Evolutionary conservation across 2,888 invertebrate genomes (phyloP), one percentile per base, ranked within the genome.

Genomic region (Abrostola triplasia): DNA sequence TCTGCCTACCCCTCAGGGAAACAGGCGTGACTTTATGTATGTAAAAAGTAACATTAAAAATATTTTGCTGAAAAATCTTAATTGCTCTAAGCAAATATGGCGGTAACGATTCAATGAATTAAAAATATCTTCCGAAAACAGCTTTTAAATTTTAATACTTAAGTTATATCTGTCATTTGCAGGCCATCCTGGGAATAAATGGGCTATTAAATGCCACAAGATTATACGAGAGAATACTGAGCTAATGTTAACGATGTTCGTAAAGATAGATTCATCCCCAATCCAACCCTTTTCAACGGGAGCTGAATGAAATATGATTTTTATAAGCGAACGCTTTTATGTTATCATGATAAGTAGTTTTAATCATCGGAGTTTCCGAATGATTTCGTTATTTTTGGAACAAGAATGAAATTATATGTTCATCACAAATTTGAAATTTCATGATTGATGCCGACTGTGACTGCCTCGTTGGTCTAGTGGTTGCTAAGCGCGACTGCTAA

Each of bases 211-310:
- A 53, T 54, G 7, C 24, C 36, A 54, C 5, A 49, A 36, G 11
- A 51, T 51, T 50, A 48, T 59, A 59, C 8, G 36, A 36, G 8
- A 57, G 52, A 42, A 58, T 49, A 51, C 36, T 36, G 11, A 0
- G 11, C 41, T 40, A 51, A 58, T 24, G 57, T 53, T 50, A 35
- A 53, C 35, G 36, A 38, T 8, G 42, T 49, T 6, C 6, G 7
- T 40, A 40, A 10, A 38, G 48, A 52, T 49, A 36, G 38, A 37
- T 44, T 48, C 36, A 12, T 50, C 6, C 13, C 10, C 47, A 47
- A 62, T 59, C 40, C 7, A 64, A 76, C 62, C 73, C 69, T 67
- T 76, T 60, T 69, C 51, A 66, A 40, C 9, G 37, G 36, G 13
- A 56, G 50, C 49, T 38, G 41, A 64, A 63, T 55, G 24, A 48